These are phyloP conservation scores for Hirundo rustica DNA, from an alignment of 2,797 vertebrate species.

Conservation along the genomic window DNA sequence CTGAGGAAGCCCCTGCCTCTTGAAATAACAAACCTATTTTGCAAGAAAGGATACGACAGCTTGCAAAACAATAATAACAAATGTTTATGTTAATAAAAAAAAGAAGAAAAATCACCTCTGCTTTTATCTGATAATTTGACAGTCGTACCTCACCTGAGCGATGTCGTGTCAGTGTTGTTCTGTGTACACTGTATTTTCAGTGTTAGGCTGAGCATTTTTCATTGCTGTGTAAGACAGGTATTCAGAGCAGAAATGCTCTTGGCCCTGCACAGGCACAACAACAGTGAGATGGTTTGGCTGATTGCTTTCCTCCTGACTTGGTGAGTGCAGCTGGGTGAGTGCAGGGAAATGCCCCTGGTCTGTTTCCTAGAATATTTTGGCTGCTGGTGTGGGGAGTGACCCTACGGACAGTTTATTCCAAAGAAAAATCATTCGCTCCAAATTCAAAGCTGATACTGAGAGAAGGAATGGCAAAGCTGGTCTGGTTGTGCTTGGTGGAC, in stretches of 20 bases:
- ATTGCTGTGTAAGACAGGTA: fast-evolving
- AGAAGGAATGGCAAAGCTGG: background rate
- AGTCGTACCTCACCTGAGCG: background rate
- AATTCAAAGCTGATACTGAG: background rate
- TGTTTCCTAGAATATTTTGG: background rate
- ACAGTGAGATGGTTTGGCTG: background rate
- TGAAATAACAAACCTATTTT: background rate
- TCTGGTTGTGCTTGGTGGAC: background rate
- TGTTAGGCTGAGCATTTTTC: background rate
- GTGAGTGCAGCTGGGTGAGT: background rate
- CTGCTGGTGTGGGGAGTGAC: background rate
- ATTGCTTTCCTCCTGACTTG: background rate
- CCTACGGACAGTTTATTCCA: background rate
- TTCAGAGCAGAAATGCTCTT: background rate
- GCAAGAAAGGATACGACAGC: background rate
- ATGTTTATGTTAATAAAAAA: background rate
- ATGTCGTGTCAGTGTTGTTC: background rate
- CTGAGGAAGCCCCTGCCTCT: background rate
- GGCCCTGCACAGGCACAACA: background rate
- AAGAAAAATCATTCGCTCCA: background rate
- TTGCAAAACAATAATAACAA: background rate
- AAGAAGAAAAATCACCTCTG: background rate
- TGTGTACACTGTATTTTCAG: background rate
- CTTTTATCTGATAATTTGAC: background rate
- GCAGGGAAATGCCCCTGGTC: background rate